Base-by-base conservation (phyloP, 1,140 invertebrate species). In the Cepaea nemoralis region DNA sequence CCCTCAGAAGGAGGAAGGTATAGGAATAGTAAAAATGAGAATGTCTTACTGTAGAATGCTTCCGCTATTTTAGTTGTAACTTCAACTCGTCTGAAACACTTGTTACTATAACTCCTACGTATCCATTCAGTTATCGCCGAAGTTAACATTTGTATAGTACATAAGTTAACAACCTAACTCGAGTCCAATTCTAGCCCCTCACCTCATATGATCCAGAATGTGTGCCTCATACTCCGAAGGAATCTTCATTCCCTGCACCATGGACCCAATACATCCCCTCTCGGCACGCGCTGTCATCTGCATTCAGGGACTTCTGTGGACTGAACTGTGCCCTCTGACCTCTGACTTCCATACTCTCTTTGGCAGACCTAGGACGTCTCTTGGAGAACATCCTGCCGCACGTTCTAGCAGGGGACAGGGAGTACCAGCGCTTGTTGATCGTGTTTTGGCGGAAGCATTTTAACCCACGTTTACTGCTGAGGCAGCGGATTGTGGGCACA, bases 121-220 rank as follows among this genome's bases (percentile, higher is more conserved):
- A n/a, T n/a, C n/a, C n/a, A n/a, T n/a, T n/a, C n/a, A n/a, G n/a
- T n/a, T n/a, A n/a, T n/a, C n/a, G n/a, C n/a, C n/a, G n/a, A n/a
- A n/a, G n/a, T n/a, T n/a, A n/a, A n/a, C n/a, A n/a, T n/a, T n/a
- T n/a, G n/a, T n/a, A n/a, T n/a, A n/a, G n/a, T n/a, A n/a, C n/a
- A n/a, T n/a, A n/a, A n/a, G n/a, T n/a, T n/a, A n/a, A n/a, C n/a
- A n/a, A n/a, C n/a, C n/a, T n/a, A n/a, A n/a, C n/a, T n/a, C n/a
- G n/a, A n/a, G n/a, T n/a, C n/a, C n/a, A n/a, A n/a, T n/a, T n/a
- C n/a, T n/a, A n/a, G n/a, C n/a, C n/a, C n/a, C n/a, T n/a, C 19
- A 48, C 59, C 59, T 63, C 59, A 63, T 63, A 31, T 63, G 59
- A 63, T 63, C n/a, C 2, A 63, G 59, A 31, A 63, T 63, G 22